Evolutionary conservation across 2,113 vertebrate species (phyloP).

Genomic region (Agapornis roseicollis): DNA sequence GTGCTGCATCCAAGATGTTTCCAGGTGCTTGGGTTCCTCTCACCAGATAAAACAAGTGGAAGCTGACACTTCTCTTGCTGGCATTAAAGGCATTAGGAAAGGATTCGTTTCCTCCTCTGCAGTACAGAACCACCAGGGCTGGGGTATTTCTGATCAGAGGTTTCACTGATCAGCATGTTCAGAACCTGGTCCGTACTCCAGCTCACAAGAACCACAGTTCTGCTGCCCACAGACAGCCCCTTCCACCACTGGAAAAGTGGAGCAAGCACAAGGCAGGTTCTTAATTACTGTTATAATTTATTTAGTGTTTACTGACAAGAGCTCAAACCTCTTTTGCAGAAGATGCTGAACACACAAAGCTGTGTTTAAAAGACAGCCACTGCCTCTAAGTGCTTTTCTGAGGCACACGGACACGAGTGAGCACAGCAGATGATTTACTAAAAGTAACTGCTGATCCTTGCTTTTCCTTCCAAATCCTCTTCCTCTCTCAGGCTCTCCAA

Average conservation of each 20-base stretch:
- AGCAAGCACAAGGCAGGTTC: not conserved
- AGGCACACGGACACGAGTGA: not conserved
- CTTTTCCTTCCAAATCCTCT: not conserved
- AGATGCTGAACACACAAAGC: not conserved
- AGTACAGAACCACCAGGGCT: fast-evolving
- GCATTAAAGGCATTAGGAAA: not conserved
- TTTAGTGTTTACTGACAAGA: slow-evolving; percentile 16
- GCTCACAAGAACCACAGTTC: not conserved
- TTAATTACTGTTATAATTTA: slow-evolving; percentile 25
- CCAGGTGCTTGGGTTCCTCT: not conserved
- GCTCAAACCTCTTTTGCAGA: not conserved
- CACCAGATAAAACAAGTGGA: not conserved
- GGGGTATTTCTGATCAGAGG: not conserved
- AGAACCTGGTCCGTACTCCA: fast-evolving
- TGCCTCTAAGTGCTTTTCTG: not conserved
- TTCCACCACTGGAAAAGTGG: not conserved
- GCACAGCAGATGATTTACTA: not conserved
- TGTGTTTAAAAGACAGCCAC: not conserved
- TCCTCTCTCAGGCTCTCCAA: not conserved
- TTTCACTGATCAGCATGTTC: fast-evolving
- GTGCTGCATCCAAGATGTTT: not conserved
- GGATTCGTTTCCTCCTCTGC: not conserved
- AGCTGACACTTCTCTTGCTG: not conserved
- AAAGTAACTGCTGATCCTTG: not conserved
- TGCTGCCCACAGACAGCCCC: fast-evolving